These are phyloP conservation scores for Mnemiopsis leidyi DNA, from an alignment of 37 sponge, comb jelly and placozoan species.

Conservation along the genomic window DNA sequence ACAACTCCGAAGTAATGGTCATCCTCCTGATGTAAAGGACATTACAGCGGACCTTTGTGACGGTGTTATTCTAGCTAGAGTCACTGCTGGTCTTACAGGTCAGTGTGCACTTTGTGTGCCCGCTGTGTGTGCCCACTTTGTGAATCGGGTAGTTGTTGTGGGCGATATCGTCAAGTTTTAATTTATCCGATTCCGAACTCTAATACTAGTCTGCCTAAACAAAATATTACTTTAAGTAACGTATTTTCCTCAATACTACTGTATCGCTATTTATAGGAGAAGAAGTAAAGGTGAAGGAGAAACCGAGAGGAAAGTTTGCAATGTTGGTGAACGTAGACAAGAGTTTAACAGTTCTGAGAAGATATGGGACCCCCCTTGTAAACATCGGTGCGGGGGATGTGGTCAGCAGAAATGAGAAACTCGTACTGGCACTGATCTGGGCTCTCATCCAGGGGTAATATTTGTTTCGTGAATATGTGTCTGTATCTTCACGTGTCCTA, in stretches of 20 bases:
- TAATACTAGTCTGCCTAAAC: no score
- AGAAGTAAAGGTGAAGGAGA: not conserved
- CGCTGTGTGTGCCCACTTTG: no score
- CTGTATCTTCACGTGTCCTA: no score
- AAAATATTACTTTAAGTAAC: no score
- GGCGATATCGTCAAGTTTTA: no score
- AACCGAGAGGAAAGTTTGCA: not conserved
- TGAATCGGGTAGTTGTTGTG: no score
- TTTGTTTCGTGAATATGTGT: no score
- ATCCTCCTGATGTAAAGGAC: not conserved
- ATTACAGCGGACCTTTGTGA: not conserved
- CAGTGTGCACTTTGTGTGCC: no score
- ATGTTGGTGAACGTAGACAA: not conserved
- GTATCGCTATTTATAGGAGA: not conserved
- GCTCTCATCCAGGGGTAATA: not conserved
- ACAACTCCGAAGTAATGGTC: not conserved
- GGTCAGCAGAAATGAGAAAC: slow-evolving; percentile 2
- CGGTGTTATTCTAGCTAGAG: not conserved
- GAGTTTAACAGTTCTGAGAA: not conserved
- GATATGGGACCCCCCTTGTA: not conserved
- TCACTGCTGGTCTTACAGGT: not conserved
- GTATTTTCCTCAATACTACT: no score
- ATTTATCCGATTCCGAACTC: no score
- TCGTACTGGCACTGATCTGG: not conserved
- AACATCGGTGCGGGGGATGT: slow-evolving; percentile 4